Evolutionary conservation across 2,888 invertebrate species (phyloP), one percentile per base, ranked within the genome.

Genomic region (Linnaemya tessellans): DNA sequence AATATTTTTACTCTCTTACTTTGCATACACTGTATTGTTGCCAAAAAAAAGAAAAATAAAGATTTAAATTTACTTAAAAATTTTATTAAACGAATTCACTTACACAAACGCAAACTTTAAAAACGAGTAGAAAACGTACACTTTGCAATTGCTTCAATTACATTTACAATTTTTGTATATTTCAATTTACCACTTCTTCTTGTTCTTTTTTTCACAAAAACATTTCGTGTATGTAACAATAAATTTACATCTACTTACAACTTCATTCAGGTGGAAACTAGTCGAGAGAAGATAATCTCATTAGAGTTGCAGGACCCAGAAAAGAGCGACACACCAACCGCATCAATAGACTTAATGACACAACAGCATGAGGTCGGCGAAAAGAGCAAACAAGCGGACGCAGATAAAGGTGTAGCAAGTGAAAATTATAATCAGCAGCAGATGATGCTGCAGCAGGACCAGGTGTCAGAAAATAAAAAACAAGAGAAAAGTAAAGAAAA

Each of bases 221-320:
- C 73, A 71, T n/a, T n/a, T 30, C 25, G 41, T 77, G 46, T 86
- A 80, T 80, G 49, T 82, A 78, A 84, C 86, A 88, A 86, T 85
- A 87, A 86, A 89, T 90, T 89, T 89, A 87, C 89, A 89, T 90
- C 87, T 88, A 84, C 88, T 89, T 87, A 87, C 86, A 87, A 88
- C 86, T 87, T 87, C 78, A 89, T 90, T 88, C 91, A 92, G 97
- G 97, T 97, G 92, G 97, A 97, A 94, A 97, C 97, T 86, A 96
- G 97, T 87, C 96, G 96, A 93, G 97, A 97, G 93, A 97, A 97
- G 93, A 97, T 97, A 89, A 97, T 97, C 93, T 97, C 97, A 80
- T 93, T 97, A 93, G 97, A 97, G 93, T 93, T 97, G 95, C 94
- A 91, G 93, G 94, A 93, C 93, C 95, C 88, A 22, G 92, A 91